Percentiles rank a stretch among this genome's conserved stretches.
phyloP scores from a whole-genome alignment of 2,888 invertebrate species.

The Globia sparganii region DNA sequence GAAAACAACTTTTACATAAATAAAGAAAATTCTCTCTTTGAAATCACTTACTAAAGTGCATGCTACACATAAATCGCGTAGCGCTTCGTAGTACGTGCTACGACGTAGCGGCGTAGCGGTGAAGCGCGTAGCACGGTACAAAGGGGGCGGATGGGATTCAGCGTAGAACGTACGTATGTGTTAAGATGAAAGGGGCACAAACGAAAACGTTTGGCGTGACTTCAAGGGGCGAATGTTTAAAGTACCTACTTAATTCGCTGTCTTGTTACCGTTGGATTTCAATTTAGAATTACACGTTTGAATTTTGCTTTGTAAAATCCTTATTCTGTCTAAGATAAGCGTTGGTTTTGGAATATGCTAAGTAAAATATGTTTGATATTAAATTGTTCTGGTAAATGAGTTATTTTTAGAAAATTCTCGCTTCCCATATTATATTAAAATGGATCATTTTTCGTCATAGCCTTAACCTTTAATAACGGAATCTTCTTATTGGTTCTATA shows the following conservation, averaged over 20 bases:
- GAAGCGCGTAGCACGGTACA: constrained; percentile 52
- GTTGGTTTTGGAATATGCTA: neutral
- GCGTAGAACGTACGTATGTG: constrained; percentile 37
- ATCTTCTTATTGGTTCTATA: neutral
- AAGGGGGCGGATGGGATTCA: constrained; percentile 53
- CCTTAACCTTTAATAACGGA: neutral
- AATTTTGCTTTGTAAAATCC: constrained; percentile 50
- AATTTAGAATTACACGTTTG: constrained; percentile 52
- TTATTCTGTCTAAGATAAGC: constrained; percentile 22
- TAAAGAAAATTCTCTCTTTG: constrained; percentile 19
- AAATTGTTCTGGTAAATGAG: constrained; percentile 4
- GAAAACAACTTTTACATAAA: constrained; percentile 29
- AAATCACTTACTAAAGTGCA: constrained; percentile 41
- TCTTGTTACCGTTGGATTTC: constrained; percentile 53
- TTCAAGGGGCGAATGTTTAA: constrained; percentile 42
- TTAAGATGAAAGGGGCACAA: constrained; percentile 50
- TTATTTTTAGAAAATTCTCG: constrained; percentile 22
- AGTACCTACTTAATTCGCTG: constrained; percentile 49
- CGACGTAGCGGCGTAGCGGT: constrained; percentile 63
- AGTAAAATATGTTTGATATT: constrained; percentile 4
- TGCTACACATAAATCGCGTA: constrained; percentile 61
- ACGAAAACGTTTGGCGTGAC: constrained; percentile 35
- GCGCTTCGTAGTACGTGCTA: constrained; percentile 70
- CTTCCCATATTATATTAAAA: neutral
- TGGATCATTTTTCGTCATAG: neutral